These are phyloP conservation scores for Ibycter americanus DNA, from an alignment of 2,797 vertebrate genomes.

Conservation along the genomic window DNA sequence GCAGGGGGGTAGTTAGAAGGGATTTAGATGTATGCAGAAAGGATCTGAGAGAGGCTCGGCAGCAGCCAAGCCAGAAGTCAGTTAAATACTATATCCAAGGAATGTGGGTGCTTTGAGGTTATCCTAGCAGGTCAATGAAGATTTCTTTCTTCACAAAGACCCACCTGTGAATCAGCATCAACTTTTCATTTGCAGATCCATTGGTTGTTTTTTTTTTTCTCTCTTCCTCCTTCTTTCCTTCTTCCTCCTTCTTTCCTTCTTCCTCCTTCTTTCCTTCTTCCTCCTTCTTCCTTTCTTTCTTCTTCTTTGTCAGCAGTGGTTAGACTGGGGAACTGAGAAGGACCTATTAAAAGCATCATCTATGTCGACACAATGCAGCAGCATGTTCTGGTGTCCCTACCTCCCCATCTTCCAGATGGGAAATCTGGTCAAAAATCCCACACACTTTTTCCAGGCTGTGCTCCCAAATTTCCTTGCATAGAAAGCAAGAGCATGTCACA, in stretches of 20 bases:
- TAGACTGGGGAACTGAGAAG: neutral
- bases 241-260: neutral
- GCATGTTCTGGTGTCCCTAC: neutral
- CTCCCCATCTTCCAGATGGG: neutral
- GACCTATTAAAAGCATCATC: neutral
- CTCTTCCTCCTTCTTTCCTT: neutral
- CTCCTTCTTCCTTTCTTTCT: neutral
- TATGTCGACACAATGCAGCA: neutral
- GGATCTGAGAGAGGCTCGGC: neutral
- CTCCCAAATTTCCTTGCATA: neutral
- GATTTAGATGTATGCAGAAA: neutral
- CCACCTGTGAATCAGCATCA: neutral
- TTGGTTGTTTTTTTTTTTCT: too few relatives aligned
- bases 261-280: neutral
- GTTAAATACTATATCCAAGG: neutral
- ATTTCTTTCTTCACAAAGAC: neutral
- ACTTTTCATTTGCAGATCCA: neutral
- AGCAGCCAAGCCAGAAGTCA: neutral
- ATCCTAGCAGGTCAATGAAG: neutral
- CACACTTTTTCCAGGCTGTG: neutral
- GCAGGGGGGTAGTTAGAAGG: neutral
- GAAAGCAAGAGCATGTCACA: neutral
- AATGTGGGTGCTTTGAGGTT: neutral
- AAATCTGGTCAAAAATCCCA: neutral
- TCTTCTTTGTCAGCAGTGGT: neutral